Base-by-base conservation (phyloP, 23 tunicate species). In the Oikopleura dioica region DNA sequence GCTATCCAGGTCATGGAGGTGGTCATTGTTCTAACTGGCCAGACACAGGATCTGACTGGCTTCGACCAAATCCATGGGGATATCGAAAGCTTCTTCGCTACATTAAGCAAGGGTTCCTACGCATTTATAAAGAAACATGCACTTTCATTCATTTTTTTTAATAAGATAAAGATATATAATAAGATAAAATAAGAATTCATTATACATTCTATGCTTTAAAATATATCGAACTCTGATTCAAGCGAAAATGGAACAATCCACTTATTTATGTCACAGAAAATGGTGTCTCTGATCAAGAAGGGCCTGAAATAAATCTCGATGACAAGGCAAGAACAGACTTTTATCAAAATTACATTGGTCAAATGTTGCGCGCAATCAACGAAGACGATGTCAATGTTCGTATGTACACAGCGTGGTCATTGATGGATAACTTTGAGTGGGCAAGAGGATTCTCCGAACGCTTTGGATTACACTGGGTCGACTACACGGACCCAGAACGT, bases 381-480 rank as follows among this genome's bases (percentile, higher is more conserved):
- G 76, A 79, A 36, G 97, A 91, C 69, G 82, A 83, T 37, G 92
- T 91, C 35, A 91, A 85, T 38, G 92, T 91, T 0, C 78, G 78
- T 35, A 92, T 87, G 1, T 91, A 91, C 84, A 91, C 97, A 1
- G 97, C 97, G 0, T 91, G 97, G 97, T 91, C 97, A 0, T 79
- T 91, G 32, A 85, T 91, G 92, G 97, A 91, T 68, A 85, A 85
- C 76, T 91, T 91, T 69, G 97, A 91, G 77, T 91, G 97, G 97
- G 87, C 94, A 0, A 80, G 59, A 37, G 97, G 97, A 0, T 91
- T 85, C 63, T 59, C 84, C 24, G 97, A 91, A 68, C 76, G 97
- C 24, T 91, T 91, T 36, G 97, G 97, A n/a, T 51, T 91, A 58
- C 86, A 91, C 69, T 91, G 81, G 80, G 97, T 91, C 80, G 78